Percentiles rank a stretch among this genome's conserved stretches.
These are phyloP conservation scores for Drosophila malerkotliana DNA, from an alignment of 1,140 invertebrate genomes.

Conservation along the genomic window DNA sequence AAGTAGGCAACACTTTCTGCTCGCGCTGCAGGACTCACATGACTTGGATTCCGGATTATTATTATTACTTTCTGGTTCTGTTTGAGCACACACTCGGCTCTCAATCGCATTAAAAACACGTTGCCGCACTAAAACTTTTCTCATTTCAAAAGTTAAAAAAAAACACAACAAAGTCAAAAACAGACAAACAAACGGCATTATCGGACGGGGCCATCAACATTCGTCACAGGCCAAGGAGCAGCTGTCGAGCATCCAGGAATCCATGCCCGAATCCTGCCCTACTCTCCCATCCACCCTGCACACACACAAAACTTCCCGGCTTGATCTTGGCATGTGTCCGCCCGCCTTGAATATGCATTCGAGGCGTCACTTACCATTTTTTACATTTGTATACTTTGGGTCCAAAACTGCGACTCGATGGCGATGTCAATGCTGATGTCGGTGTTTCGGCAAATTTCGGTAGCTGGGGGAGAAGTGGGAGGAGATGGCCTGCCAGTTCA, in stretches of 20 bases:
- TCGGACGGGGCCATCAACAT: slow-evolving; percentile 66
- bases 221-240: slow-evolving; percentile 62
- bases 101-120: slow-evolving; percentile 57
- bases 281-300: slow-evolving; percentile 6
- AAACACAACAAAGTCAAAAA: slow-evolving; percentile 47
- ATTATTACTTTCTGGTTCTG: not conserved
- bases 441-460: slow-evolving; percentile 36
- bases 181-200: slow-evolving; percentile 79
- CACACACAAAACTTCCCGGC: slow-evolving; percentile 46
- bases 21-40: not conserved
- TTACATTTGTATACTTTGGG: slow-evolving; percentile 1
- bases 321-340: slow-evolving; percentile 60
- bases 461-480: not conserved
- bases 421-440: slow-evolving; percentile 46
- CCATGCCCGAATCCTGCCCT: not conserved
- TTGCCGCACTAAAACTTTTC: slow-evolving; percentile 71
- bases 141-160: slow-evolving; percentile 80
- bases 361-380: slow-evolving; percentile 66
- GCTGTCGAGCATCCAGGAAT: slow-evolving; percentile 20
- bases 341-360: slow-evolving; percentile 61
- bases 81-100: not conserved
- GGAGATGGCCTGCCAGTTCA: slow-evolving; percentile 63
- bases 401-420: slow-evolving; percentile 29
- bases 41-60: not conserved
- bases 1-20: slow-evolving; percentile 58